Evolutionary conservation across 2,113 vertebrate genomes (phyloP), one percentile per base, ranked within the genome.

Genomic region (Willisornis vidua): DNA sequence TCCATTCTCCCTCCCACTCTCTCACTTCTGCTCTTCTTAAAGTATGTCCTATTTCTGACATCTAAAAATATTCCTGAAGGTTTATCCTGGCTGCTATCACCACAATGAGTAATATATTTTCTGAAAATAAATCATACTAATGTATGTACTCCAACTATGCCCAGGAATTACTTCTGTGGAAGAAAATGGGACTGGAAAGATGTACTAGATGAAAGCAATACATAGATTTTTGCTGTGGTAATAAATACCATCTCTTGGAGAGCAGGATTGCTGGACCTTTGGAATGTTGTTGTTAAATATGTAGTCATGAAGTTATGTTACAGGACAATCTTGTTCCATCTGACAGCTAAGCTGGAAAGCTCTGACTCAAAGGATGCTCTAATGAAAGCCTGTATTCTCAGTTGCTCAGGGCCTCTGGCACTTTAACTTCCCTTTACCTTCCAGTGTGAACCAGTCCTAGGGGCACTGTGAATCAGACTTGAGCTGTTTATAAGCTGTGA

Each of bases 401-500:
- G 35, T 80, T 93, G 65, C 68, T 83, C 35, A 29, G 33, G 62
- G 67, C 67, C 87, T 74, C 78, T 74, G 75, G 51, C 78, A 83
- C 43, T 93, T 85, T 37, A 71, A 35, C 58, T 94, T 89, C 46
- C 19, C 52, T 93, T 91, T 79, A 82, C 77, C 37, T 89, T 94
- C 55, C 79, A 95, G 37, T 51, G 39, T 57, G 59, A 96, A 55
- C 71, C 78, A 83, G 63, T 90, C 90, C 76, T 71, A 67, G 48
- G 82, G 67, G 87, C 94, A 37, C 68, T 85, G 43, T 84, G 94
- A 96, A 71, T 74, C 63, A 85, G 39, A 91, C 31, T 67, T 77
- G 51, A 85, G 33, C 72, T 94, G 78, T 90, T 90, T 87, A 82
- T 87, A 94, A 94, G 74, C 81, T 94, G 68, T 74, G 78, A 96